These are phyloP conservation scores for Ruditapes philippinarum DNA, from an alignment of 1,140 invertebrate genomes.

Conservation along the genomic window DNA sequence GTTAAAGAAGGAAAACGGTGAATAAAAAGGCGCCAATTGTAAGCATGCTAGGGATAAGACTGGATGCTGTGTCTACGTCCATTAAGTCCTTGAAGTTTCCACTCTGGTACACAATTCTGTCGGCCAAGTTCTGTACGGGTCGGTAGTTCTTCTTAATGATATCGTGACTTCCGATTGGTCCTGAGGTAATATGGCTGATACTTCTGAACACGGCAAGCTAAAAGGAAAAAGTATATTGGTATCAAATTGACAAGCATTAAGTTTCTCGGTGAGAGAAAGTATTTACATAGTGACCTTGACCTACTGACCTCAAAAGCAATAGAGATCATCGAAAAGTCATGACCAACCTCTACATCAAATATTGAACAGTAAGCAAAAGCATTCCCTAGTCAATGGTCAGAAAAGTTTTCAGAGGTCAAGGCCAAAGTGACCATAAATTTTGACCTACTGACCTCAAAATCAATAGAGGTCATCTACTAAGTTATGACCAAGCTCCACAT, in stretches of 20 bases:
- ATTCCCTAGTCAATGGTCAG: neutral
- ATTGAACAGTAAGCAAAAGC: neutral
- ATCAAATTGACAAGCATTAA: neutral
- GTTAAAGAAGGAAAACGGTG: neutral
- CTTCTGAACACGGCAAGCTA: conserved; percentile 24
- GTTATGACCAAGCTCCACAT: too few species aligned
- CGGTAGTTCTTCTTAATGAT: conserved; percentile 39
- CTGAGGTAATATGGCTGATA: neutral
- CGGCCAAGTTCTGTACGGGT: neutral
- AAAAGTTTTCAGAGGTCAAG: neutral
- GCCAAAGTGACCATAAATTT: neutral
- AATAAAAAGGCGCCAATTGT: neutral
- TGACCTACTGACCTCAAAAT: too few species aligned
- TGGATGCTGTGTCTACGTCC: neutral
- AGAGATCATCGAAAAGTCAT: too few species aligned
- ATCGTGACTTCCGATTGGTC: neutral
- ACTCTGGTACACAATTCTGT: conserved; percentile 17
- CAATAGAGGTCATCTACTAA: too few species aligned
- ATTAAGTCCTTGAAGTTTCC: neutral
- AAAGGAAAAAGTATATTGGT: neutral
- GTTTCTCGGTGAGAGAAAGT: neutral
- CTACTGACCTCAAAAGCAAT: too few species aligned
- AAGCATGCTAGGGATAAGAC: neutral
- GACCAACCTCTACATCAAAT: neutral
- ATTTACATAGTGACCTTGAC: neutral